Evolutionary conservation across 2,113 vertebrate species (phyloP), one percentile per base, ranked within the genome.

Genomic region (Columba janthina): DNA sequence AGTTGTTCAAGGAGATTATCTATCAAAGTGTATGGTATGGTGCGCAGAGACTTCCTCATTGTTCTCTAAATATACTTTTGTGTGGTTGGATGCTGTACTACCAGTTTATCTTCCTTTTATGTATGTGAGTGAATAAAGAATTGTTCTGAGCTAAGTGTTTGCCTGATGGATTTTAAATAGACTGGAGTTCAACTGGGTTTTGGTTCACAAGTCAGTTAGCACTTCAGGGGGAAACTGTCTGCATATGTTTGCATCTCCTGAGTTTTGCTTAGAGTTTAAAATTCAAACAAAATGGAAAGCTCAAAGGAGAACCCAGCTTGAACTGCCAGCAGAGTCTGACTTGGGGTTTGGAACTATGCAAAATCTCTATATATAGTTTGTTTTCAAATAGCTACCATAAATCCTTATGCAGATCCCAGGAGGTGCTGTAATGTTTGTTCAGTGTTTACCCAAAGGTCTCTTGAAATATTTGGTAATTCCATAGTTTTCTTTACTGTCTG

Each of bases 361-460:
- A 96, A 92, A 75, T 51, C 54, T 87, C 88, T 95, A 76, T 96
- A 94, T 93, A 92, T 96, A 96, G 85, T 72, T 81, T 89, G 80
- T 79, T 93, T 92, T 95, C 94, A 93, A 96, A 90, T 89, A 94
- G 61, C 90, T 94, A 13, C 72, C 73, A 73, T 78, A 90, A 95
- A 77, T 81, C 65, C 57, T 81, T 46, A 29, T 18, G 62, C 72
- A 78, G 88, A 86, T 94, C 92, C 79, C 93, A 75, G 82, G 79
- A 90, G 69, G 11, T 65, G 40, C 46, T 81, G 92, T 96, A 86
- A 95, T 88, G 65, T 81, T 96, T 17, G 8, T 38, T 95, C 53
- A 66, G 29, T 62, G 57, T 48, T 64, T 81, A 83, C 15, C 34
- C 40, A 53, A 71, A 28, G 42, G 92, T 92, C 53, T 31, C 56